Conservation (phyloP, 2,113 vertebrate genomes). For the Glaucomys volans region DNA sequence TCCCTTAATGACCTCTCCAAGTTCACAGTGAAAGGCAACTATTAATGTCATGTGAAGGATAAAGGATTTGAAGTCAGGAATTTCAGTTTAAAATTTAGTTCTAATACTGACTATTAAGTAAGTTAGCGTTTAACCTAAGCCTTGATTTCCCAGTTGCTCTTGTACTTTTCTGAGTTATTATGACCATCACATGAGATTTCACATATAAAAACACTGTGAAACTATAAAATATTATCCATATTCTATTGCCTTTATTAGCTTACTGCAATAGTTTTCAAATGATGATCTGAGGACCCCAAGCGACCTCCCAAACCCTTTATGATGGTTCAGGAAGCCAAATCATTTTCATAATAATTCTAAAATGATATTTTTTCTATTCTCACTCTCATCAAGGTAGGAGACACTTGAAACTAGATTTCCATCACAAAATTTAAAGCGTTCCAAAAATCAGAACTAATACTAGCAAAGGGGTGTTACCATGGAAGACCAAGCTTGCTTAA, state of each 20-base stretch:
- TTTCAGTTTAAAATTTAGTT: constrained; percentile 25
- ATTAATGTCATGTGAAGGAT: background rate
- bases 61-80: constrained; percentile 1
- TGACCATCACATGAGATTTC: background rate
- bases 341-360: background rate
- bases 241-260: background rate
- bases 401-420: background rate
- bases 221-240: background rate
- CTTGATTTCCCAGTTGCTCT: background rate
- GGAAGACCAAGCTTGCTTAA: background rate
- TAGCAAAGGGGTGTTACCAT: background rate
- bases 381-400: background rate
- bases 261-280: background rate
- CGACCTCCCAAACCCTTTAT: background rate
- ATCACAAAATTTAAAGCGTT: background rate
- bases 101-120: background rate
- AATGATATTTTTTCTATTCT: background rate
- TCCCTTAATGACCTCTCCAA: background rate
- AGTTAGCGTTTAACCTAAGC: background rate
- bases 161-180: background rate
- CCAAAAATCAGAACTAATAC: background rate
- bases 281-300: background rate
- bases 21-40: background rate
- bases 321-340: background rate
- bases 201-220: background rate